A percentile compares a stretch with the other conserved stretches of the same genome.
These are phyloP conservation scores for Acleris emargana DNA, from an alignment of 2,888 invertebrate species.

Conservation along the genomic window DNA sequence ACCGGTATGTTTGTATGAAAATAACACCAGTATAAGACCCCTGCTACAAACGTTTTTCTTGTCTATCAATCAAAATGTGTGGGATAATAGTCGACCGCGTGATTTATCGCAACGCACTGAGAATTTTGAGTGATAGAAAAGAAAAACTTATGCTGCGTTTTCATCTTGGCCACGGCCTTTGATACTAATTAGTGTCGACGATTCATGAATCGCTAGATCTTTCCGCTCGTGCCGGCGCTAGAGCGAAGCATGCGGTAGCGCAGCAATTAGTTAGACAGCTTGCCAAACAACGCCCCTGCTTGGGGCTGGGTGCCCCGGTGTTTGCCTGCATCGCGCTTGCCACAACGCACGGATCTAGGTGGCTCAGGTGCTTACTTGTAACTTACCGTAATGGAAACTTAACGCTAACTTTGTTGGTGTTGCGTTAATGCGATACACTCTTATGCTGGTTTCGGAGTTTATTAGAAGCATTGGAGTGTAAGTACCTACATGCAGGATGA, in stretches of 20 bases:
- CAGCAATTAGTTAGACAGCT: slow-evolving; percentile 72
- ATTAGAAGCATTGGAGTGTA: too few relatives aligned
- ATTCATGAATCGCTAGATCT: slow-evolving; percentile 7
- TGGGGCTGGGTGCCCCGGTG: slow-evolving; percentile 44
- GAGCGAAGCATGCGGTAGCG: slow-evolving; percentile 46
- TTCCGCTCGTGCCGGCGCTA: not conserved
- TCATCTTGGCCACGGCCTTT: too few relatives aligned
- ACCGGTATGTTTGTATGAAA: too few relatives aligned
- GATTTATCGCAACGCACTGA: too few relatives aligned
- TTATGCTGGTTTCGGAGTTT: not conserved
- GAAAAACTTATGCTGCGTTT: too few relatives aligned
- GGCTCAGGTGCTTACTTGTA: slow-evolving; percentile 52
- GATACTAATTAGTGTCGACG: too few relatives aligned
- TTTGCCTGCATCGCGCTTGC: slow-evolving; percentile 55
- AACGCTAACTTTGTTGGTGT: slow-evolving; percentile 11
- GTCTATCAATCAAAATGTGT: too few relatives aligned
- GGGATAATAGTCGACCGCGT: too few relatives aligned
- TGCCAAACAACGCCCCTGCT: slow-evolving; percentile 60
- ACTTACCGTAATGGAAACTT: slow-evolving; percentile 48
- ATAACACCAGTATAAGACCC: too few relatives aligned
- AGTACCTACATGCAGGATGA: too few relatives aligned
- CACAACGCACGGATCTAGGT: slow-evolving; percentile 49
- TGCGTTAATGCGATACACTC: slow-evolving; percentile 24
- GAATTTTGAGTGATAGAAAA: too few relatives aligned
- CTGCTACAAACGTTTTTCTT: too few relatives aligned